Evolutionary conservation across 2,797 vertebrate species (phyloP).

Genomic region (Podargus strigoides): DNA sequence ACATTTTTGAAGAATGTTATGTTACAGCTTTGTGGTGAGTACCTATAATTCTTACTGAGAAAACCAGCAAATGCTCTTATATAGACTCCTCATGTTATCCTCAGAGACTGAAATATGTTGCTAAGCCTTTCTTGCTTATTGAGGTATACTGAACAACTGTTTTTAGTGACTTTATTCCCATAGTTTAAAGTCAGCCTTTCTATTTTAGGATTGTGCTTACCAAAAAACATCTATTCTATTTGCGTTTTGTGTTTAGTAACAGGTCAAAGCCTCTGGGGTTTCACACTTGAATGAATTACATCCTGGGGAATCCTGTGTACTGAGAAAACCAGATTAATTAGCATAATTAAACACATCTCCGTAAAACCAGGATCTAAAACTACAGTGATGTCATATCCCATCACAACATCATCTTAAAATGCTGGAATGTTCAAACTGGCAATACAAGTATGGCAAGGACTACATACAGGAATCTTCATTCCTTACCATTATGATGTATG

Average conservation of each 20-base stretch:
- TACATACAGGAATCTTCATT: background rate
- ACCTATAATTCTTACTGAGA: background rate
- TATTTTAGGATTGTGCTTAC: background rate
- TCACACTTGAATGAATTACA: slow-evolving; percentile 63
- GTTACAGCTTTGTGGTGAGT: background rate
- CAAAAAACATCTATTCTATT: background rate
- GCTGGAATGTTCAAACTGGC: background rate
- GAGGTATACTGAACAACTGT: background rate
- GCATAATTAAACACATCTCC: slow-evolving; percentile 57
- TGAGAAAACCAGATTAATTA: slow-evolving; percentile 49
- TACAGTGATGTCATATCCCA: slow-evolving; percentile 54
- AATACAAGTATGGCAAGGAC: background rate
- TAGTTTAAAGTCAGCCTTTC: background rate
- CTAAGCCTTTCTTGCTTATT: background rate
- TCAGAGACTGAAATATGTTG: background rate
- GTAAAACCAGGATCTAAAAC: slow-evolving; percentile 43
- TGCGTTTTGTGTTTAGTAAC: slow-evolving; percentile 43
- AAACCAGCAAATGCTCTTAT: background rate
- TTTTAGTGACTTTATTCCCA: background rate
- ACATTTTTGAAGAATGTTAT: background rate
- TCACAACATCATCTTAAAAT: slow-evolving; percentile 9
- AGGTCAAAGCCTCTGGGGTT: slow-evolving; percentile 60
- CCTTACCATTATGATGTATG: background rate
- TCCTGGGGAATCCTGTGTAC: slow-evolving; percentile 22
- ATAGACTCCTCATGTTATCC: background rate